A percentile compares a stretch with the other conserved stretches of the same genome.
Conservation (phyloP, 2,113 vertebrate genomes). For the Pollachius pollachius region DNA sequence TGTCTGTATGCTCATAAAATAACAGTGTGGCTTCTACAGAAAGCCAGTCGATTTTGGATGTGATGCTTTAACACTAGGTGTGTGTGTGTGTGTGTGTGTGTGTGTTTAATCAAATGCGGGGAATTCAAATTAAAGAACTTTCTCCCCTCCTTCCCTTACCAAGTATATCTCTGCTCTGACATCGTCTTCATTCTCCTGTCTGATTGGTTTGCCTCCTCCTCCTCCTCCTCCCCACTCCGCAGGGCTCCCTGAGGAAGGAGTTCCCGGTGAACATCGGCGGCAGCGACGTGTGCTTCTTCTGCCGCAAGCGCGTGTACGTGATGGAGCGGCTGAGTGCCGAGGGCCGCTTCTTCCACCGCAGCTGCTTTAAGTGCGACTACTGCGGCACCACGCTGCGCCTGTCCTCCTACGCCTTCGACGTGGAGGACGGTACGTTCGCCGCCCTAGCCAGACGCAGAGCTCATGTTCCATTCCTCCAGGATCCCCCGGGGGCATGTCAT, state of each 20-base stretch:
- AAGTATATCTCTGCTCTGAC: not conserved
- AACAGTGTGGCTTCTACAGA: too few relatives aligned
- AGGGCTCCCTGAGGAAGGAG: constrained; percentile 93
- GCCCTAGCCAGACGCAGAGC: not conserved
- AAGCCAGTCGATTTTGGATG: too few relatives aligned
- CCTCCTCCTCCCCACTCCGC: not conserved
- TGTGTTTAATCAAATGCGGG: not conserved
- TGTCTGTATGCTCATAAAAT: not conserved
- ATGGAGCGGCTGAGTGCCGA: constrained; percentile 97
- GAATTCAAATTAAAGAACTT: too few relatives aligned
- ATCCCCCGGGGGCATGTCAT: too few relatives aligned
- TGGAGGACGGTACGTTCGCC: constrained; percentile 82
- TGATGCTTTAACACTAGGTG: too few relatives aligned
- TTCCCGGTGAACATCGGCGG: constrained; percentile 94
- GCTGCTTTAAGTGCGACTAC: constrained; percentile 97
- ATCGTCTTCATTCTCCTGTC: too few relatives aligned
- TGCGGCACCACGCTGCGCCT: constrained; percentile 89
- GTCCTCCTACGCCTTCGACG: constrained; percentile 90
- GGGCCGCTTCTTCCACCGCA: constrained; percentile 98
- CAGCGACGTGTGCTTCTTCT: constrained; percentile 97
- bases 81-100: not conserved
- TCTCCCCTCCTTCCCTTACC: not conserved
- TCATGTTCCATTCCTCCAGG: too few relatives aligned
- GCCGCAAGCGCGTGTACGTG: constrained; percentile 91
- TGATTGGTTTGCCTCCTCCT: not conserved